Evolutionary conservation across 2,113 vertebrate genomes (phyloP).

Genomic region (Psittacara wagleri): DNA sequence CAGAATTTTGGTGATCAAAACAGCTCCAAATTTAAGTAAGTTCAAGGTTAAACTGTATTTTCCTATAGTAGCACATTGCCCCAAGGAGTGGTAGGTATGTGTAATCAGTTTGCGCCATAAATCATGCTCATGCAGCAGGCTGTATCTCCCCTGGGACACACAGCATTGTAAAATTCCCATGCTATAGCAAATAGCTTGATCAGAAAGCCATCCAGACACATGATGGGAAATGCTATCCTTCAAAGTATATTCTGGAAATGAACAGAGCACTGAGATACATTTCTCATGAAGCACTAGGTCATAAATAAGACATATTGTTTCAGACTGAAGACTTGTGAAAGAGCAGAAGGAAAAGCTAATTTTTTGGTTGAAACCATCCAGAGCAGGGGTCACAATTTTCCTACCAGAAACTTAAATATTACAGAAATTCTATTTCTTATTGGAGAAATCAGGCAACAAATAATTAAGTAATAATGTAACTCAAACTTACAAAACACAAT

Average conservation of each 20-base stretch:
- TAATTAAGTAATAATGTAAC: neutral
- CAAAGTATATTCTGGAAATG: neutral
- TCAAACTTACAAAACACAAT: conserved; percentile 52
- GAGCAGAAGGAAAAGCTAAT: neutral
- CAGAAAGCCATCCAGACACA: neutral
- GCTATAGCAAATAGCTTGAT: neutral
- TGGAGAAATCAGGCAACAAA: neutral
- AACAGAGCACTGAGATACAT: neutral
- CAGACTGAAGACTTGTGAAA: neutral
- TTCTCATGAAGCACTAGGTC: neutral
- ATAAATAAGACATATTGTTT: neutral
- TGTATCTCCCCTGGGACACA: neutral
- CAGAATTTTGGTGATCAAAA: neutral
- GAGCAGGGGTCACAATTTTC: neutral
- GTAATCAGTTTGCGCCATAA: neutral
- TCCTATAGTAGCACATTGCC: neutral
- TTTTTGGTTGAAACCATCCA: neutral
- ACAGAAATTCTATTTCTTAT: neutral
- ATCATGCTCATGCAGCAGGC: rapidly evolving
- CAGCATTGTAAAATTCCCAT: neutral
- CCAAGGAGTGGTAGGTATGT: neutral
- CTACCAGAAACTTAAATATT: neutral
- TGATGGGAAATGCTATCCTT: neutral
- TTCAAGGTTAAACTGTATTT: neutral
- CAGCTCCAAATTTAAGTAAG: neutral